Percentiles rank a stretch among this genome's conserved stretches.
phyloP scores from a whole-genome alignment of 2,888 invertebrate species.

The Dryococelus australis region DNA sequence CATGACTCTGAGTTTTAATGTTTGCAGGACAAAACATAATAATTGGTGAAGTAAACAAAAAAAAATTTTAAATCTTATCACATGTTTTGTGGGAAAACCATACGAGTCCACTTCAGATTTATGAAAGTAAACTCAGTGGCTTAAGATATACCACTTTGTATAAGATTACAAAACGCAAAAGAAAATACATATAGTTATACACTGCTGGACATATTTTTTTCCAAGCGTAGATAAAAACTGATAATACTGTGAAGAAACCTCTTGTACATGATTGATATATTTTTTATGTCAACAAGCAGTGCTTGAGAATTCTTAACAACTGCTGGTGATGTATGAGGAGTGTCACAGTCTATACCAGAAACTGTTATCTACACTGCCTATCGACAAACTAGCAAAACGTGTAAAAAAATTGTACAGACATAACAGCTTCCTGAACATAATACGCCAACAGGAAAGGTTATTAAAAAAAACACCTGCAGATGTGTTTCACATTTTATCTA shows the following conservation, averaged over 20 bases:
- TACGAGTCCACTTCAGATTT: not conserved
- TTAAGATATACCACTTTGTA: not conserved
- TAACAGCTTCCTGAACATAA: too few relatives aligned
- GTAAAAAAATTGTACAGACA: too few relatives aligned
- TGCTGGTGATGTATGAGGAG: not conserved
- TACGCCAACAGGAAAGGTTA: too few relatives aligned
- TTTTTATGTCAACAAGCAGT: not conserved
- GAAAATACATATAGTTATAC: not conserved
- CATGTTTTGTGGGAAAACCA: not conserved
- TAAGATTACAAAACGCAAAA: not conserved
- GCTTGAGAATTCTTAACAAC: not conserved
- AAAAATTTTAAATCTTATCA: too few relatives aligned
- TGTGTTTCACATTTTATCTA: too few relatives aligned
- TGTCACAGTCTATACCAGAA: too few relatives aligned
- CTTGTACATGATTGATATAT: not conserved
- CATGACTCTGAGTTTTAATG: too few relatives aligned
- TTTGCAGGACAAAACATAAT: too few relatives aligned
- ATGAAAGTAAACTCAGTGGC: not conserved
- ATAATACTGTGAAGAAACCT: not conserved
- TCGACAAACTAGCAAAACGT: too few relatives aligned
- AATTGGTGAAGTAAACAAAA: too few relatives aligned
- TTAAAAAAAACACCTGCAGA: too few relatives aligned
- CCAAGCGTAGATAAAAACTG: not conserved
- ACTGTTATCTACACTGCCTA: too few relatives aligned
- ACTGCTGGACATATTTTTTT: not conserved